Base-by-base conservation (phyloP, 2,888 invertebrate species). In the Ophion slaviceki region DNA sequence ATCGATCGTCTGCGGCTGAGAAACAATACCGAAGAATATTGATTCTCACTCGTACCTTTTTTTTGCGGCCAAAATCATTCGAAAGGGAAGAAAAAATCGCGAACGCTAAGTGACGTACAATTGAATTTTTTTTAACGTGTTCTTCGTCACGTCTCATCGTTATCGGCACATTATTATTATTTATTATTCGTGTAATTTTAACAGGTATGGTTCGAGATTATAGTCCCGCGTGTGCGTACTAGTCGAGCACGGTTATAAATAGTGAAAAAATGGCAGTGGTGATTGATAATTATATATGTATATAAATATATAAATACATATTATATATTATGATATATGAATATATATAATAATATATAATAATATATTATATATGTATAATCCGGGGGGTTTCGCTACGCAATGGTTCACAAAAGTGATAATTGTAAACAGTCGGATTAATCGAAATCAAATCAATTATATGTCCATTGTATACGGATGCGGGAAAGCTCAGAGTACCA, bases 351-450 rank as follows among this genome's bases (percentile, higher is more conserved):
- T 24, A 7, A 45, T 70, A 71, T 47, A 79, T 79, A 68, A 40
- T 53, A 32, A 80, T 40, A 59, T 20, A 28, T 80, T 80, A 64
- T 82, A 71, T 68, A 70, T 77, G 11, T 74, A 77, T 74, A 79
- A 32, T 64, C 57, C 83, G 87, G 85, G 88, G 91, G 90, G 90
- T 90, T 36, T 75, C 93, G 93, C 92, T 93, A 94, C 93, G 93
- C 92, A 93, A 93, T 93, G 93, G 93, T 93, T 93, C 93, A 92
- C 92, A 92, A 75, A 80, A 89, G 91, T 91, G 89, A 86, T 68
- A 88, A 89, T 88, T 68, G 61, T 67, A 67, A 88, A 87, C 86
- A 89, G 88, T 88, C 82, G 81, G 80, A 86, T 53, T 84, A 80
- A 82, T 76, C 66, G 32, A 82, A 82, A 81, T 85, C 81, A 84